phyloP scores from a whole-genome alignment of 1,140 invertebrate species.

The Uloborus diversus region DNA sequence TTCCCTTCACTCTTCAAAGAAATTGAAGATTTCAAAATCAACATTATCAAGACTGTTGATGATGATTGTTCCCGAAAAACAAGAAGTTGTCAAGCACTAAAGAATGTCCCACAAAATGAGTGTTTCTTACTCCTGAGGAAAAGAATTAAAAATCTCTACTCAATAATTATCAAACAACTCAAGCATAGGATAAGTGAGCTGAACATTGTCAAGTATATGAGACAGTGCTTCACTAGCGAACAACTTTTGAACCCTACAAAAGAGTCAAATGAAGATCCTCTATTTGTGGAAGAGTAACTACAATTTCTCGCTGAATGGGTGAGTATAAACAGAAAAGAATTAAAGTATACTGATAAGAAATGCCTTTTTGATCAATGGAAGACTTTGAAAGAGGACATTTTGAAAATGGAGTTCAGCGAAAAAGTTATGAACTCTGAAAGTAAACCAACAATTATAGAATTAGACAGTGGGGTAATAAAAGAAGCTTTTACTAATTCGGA shows the following conservation, averaged over 20 bases:
- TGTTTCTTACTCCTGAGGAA: background rate
- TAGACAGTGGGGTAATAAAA: background rate
- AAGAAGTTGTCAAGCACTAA: background rate
- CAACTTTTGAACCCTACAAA: background rate
- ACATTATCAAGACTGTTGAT: background rate
- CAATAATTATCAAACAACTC: conserved; percentile 6
- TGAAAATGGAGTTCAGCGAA: conserved; percentile 6
- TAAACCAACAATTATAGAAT: background rate
- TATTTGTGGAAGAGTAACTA: background rate
- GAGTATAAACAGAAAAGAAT: background rate
- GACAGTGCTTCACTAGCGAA: conserved; percentile 5
- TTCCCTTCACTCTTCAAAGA: conserved; percentile 11
- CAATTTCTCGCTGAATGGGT: background rate
- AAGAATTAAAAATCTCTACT: conserved; percentile 12
- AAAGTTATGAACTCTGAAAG: background rate
- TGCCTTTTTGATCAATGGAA: conserved; percentile 2
- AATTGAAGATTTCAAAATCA: conserved; percentile 8
- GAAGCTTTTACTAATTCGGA: too few relatives aligned
- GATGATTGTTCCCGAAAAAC: conserved; percentile 16
- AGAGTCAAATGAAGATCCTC: background rate
- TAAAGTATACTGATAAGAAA: conserved; percentile 13
- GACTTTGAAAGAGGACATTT: conserved; percentile 1
- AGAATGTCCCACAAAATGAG: background rate
- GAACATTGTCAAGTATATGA: background rate
- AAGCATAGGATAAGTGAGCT: conserved; percentile 8